A percentile compares a stretch with the other conserved stretches of the same genome.
These are phyloP conservation scores for Brachypteracias leptosomus DNA, from an alignment of 2,113 vertebrate species.

Conservation along the genomic window DNA sequence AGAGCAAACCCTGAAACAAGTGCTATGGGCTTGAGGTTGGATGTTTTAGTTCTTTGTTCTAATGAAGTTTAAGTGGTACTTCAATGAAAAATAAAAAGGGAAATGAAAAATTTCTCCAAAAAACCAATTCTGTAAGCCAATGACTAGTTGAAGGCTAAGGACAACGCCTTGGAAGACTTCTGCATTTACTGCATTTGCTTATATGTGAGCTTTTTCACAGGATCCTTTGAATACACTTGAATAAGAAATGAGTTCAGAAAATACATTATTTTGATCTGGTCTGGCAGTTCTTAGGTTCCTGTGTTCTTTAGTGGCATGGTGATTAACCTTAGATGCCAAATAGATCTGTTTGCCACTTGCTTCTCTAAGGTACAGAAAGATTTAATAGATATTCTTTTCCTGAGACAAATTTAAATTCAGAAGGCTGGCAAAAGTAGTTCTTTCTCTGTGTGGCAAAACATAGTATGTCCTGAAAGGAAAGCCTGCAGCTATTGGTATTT, in stretches of 20 bases:
- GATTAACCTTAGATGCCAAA: background rate
- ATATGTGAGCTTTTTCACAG: background rate
- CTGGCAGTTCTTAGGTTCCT: background rate
- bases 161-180: background rate
- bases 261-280: background rate
- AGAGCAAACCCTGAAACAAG: background rate
- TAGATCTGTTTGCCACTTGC: background rate
- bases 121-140: background rate
- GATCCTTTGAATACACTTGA: background rate
- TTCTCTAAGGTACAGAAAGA: background rate
- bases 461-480: background rate
- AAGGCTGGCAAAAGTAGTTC: background rate
- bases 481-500: background rate
- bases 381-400: background rate
- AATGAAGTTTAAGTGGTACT: background rate
- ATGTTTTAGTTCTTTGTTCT: background rate
- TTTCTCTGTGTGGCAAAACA: background rate
- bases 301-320: background rate
- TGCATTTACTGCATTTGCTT: background rate
- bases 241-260: background rate
- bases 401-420: background rate
- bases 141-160: background rate
- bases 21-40: background rate
- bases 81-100: background rate
- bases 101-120: background rate